Conservation (phyloP, 2,888 invertebrate genomes). For the Steromphala cineraria region DNA sequence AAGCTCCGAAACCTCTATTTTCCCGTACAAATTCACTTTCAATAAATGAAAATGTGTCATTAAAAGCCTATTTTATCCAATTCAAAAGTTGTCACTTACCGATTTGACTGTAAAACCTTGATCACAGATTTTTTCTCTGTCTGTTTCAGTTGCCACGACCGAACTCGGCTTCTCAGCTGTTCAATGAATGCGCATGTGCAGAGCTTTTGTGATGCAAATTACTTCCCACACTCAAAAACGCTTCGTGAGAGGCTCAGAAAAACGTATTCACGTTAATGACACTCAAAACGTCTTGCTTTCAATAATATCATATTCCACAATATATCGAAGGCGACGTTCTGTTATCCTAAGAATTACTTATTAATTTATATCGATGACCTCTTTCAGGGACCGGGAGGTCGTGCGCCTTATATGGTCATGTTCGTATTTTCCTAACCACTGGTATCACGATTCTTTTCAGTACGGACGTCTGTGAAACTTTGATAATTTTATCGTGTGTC, state of each 20-base stretch:
- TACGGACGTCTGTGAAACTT: no score
- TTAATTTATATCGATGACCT: background rate
- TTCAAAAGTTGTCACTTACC: conserved; percentile 13
- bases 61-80: background rate
- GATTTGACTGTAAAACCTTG: background rate
- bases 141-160: conserved; percentile 17
- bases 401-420: conserved; percentile 17
- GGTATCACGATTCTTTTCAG: background rate
- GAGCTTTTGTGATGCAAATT: conserved; percentile 57
- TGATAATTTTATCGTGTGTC: no score
- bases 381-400: background rate
- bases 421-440: conserved; percentile 11
- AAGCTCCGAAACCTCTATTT: background rate
- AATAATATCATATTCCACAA: no score
- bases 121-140: conserved; percentile 12
- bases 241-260: no score
- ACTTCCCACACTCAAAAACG: conserved; percentile 8
- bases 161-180: conserved; percentile 35
- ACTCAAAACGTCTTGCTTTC: no score
- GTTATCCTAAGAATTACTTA: no score
- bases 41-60: conserved; percentile 12
- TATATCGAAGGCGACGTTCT: no score
- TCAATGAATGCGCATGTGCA: conserved; percentile 62
- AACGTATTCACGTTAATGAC: no score
- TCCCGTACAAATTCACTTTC: background rate